Evolutionary conservation across 2,797 vertebrate genomes (phyloP), one percentile per base, ranked within the genome.

Genomic region (Gorsachius magnificus): DNA sequence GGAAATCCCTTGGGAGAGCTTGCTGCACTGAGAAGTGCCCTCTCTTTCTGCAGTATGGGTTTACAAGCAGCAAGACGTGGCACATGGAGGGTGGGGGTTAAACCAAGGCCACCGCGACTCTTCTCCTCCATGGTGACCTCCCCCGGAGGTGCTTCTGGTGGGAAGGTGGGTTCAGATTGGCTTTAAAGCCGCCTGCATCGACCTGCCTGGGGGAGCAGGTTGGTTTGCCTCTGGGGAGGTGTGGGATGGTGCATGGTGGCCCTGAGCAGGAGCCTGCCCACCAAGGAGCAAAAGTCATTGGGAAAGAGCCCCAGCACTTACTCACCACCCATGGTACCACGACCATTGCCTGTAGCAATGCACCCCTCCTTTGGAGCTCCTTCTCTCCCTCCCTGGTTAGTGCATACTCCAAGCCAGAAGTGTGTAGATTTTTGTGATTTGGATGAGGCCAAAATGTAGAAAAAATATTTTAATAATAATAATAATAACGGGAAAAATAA

Each of bases 331-430:
- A 17, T 2, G 9, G 65, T 33, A 56, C 65, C 19, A 36, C 9
- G 53, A 22, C 3, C 41, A 54, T 2, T 24, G 25, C 19, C 31
- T 0, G 1, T 14, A 65, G 6, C 31, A 50, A 33, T 0, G 5
- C 7, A 7, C 3, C 4, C 48, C 57, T 58, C 29, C 46, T 66
- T 24, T 19, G 15, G 26, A 24, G 4, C 25, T 81, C 45, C 64
- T 53, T 19, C 11, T 88, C 16, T 82, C 10, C 29, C 51, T 79
- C 11, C 43, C n/a, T 5, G 4, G 10, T 3, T 8, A 84, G 33
- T 2, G 7, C 18, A 35, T 5, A 11, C 18, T 45, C 60, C 0
- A 1, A 79, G 48, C 19, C 78, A 87, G 38, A 72, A 66, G 5
- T 1, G 16, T 38, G 13, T 63, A 18, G 19, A 8, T 35, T 58